Percentiles rank a stretch among this genome's conserved stretches.
Evolutionary conservation across 1,140 invertebrate genomes (phyloP).

Genomic region (Acyrthosiphon pisum): DNA sequence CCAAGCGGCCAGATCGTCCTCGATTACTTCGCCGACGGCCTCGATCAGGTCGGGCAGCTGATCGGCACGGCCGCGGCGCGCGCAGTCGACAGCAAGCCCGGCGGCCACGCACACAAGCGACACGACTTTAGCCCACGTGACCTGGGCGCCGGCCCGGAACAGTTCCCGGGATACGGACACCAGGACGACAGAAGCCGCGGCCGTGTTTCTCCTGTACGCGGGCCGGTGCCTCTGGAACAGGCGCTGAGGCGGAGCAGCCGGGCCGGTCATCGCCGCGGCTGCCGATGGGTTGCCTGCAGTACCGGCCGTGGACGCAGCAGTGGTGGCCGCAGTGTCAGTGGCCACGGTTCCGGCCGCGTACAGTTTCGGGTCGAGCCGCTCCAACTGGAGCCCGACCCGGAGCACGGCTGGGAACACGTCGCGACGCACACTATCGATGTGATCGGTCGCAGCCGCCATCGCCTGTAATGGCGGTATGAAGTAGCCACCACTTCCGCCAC

Average conservation of each 20-base stretch:
- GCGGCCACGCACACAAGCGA: slow-evolving; percentile 74
- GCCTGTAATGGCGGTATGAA: slow-evolving; percentile 70
- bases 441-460: slow-evolving; percentile 69
- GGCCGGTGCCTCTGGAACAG: not conserved
- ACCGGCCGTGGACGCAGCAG: slow-evolving; percentile 58
- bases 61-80: slow-evolving; percentile 72
- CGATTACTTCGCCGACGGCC: slow-evolving; percentile 70
- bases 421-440: slow-evolving; percentile 68
- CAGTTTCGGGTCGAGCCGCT: slow-evolving; percentile 71
- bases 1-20: slow-evolving; percentile 73
- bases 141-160: slow-evolving; percentile 61
- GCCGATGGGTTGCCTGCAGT: slow-evolving; percentile 60
- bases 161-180: slow-evolving; percentile 65
- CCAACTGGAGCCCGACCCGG: slow-evolving; percentile 71
- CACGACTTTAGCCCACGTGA: slow-evolving; percentile 75
- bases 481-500: slow-evolving; percentile 68
- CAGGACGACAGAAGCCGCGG: slow-evolving; percentile 67
- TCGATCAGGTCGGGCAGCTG: slow-evolving; percentile 71
- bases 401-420: slow-evolving; percentile 71
- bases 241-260: not conserved
- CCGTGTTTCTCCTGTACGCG: slow-evolving; percentile 56
- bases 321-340: too few species aligned
- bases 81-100: slow-evolving; percentile 74
- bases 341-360: slow-evolving; percentile 46
- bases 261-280: slow-evolving; percentile 61